Percentiles rank a stretch among this genome's conserved stretches.
These are phyloP conservation scores for Desmodus rotundus DNA, from an alignment of 2,113 vertebrate genomes.

Conservation along the genomic window DNA sequence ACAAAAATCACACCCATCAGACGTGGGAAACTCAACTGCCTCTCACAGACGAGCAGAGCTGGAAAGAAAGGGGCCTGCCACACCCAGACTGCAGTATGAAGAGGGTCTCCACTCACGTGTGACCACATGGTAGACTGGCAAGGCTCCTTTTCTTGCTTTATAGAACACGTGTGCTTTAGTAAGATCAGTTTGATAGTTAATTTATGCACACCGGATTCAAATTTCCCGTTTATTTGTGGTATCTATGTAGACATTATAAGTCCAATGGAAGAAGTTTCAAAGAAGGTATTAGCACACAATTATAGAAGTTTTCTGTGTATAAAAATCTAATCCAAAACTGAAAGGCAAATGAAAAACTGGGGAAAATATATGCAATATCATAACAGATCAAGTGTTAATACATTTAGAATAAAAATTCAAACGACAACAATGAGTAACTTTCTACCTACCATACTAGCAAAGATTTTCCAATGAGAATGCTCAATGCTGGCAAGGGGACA, in stretches of 20 bases:
- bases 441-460: neutral
- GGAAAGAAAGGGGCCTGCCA: neutral
- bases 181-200: neutral
- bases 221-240: neutral
- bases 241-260: neutral
- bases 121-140: neutral
- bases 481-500: neutral
- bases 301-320: neutral
- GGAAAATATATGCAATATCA: neutral
- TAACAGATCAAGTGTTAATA: neutral
- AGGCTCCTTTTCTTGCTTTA: neutral
- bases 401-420: constrained; percentile 21
- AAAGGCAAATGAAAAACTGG: constrained; percentile 21
- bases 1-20: neutral
- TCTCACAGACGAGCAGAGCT: neutral
- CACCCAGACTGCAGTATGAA: neutral
- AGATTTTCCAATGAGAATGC: neutral
- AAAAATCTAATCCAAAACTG: constrained; percentile 6
- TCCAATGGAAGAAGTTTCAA: neutral
- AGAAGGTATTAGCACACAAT: neutral
- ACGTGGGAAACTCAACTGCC: neutral
- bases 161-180: neutral
- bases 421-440: constrained; percentile 11
- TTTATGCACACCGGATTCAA: neutral
- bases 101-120: neutral